Percentiles rank a stretch among this genome's conserved stretches.
Evolutionary conservation across 2,888 invertebrate species (phyloP).

Genomic region (Nymphalis polychloros): DNA sequence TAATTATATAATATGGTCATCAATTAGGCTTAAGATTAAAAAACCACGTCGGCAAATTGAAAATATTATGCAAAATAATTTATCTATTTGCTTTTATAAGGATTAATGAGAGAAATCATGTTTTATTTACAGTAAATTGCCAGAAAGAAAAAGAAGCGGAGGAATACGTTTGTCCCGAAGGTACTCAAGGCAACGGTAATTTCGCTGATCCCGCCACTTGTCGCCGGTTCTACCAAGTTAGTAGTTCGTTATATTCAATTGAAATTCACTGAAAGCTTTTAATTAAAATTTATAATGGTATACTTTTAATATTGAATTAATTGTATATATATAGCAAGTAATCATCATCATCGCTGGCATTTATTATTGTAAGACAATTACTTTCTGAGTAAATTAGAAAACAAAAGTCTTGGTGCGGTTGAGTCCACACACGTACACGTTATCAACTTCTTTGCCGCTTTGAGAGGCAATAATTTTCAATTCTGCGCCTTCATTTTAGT

Average conservation of each 20-base stretch:
- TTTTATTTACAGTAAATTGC: constrained; percentile 62
- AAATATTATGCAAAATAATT: not conserved
- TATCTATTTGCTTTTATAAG: not conserved
- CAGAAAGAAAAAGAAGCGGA: constrained; percentile 78
- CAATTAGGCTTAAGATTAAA: too few relatives aligned
- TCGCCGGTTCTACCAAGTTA: constrained; percentile 93
- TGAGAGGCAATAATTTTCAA: too few relatives aligned
- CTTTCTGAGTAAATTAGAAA: not conserved
- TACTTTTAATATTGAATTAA: not conserved
- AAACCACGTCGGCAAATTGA: too few relatives aligned
- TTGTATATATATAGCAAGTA: not conserved
- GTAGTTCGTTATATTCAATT: constrained; percentile 22
- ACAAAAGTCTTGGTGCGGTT: not conserved
- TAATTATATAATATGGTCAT: too few relatives aligned
- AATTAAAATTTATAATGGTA: not conserved
- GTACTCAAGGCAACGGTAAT: constrained; percentile 89
- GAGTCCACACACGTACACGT: too few relatives aligned
- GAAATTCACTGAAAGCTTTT: too few relatives aligned
- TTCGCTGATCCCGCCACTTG: constrained; percentile 94
- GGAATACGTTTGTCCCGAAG: constrained; percentile 90
- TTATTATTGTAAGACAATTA: not conserved
- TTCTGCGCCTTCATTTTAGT: too few relatives aligned
- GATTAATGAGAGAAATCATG: not conserved
- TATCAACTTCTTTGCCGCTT: too few relatives aligned
- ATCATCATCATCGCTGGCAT: too few relatives aligned